These are phyloP conservation scores for Apodemus sylvaticus DNA, from an alignment of 2,113 vertebrate genomes.

Conservation along the genomic window DNA sequence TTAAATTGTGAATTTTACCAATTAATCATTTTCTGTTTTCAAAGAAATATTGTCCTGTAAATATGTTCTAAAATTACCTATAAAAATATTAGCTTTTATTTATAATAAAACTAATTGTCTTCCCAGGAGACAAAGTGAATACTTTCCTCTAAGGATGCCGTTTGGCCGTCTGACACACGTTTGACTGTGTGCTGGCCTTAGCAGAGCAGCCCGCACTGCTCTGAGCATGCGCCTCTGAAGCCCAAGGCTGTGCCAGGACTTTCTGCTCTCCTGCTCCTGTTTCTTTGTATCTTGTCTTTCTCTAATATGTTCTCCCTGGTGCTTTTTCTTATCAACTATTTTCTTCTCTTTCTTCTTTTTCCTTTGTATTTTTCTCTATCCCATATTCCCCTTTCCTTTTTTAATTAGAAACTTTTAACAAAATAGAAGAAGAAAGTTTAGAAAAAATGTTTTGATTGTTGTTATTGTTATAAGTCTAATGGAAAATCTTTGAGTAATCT, in stretches of 20 bases:
- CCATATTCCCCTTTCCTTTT: neutral
- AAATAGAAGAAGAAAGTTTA: neutral
- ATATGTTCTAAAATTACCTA: slow-evolving; percentile 67
- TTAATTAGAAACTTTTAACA: neutral
- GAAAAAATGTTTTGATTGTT: neutral
- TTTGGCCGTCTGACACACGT: slow-evolving; percentile 59
- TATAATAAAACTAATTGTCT: slow-evolving; percentile 70
- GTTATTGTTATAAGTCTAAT: neutral
- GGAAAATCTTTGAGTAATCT: neutral
- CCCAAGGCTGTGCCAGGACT: accelerated
- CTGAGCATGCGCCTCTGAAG: accelerated
- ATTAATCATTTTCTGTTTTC: slow-evolving; percentile 69
- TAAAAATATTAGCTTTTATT: slow-evolving; percentile 71
- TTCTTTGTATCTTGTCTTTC: neutral
- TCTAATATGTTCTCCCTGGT: neutral
- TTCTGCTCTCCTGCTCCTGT: neutral
- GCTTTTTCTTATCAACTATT: neutral
- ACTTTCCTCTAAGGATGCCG: slow-evolving; percentile 75
- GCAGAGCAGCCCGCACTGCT: neutral
- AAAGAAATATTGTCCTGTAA: slow-evolving; percentile 55
- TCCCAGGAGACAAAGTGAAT: slow-evolving; percentile 52
- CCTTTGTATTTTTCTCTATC: neutral
- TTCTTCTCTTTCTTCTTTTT: neutral
- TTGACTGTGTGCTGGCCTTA: slow-evolving; percentile 17
- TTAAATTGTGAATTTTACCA: slow-evolving; percentile 43